Evolutionary conservation across 2,113 vertebrate species (phyloP).

Genomic region (Oxygymnocypris stewartii): DNA sequence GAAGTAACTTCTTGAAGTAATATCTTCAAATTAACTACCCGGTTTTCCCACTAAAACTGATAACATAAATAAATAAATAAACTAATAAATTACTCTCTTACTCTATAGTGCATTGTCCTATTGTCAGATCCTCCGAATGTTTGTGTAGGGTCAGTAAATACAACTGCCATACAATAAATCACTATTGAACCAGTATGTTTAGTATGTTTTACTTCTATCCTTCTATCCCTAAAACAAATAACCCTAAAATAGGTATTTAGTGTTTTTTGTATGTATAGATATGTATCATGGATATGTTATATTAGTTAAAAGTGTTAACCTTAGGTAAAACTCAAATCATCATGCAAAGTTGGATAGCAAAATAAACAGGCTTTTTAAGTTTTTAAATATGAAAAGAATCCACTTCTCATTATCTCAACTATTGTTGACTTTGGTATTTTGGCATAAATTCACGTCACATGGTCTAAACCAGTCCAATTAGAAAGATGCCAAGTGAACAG

Average conservation of each 20-base stretch:
- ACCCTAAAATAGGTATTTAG: too few relatives aligned
- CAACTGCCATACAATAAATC: neutral
- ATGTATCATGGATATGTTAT: too few relatives aligned
- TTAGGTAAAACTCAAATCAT: neutral
- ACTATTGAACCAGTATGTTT: neutral
- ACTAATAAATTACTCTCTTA: neutral
- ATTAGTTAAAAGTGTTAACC: neutral
- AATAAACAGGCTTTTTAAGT: neutral
- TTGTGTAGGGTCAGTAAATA: neutral
- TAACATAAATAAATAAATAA: neutral
- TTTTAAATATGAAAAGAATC: neutral
- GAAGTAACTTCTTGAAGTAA: neutral
- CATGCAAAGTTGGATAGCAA: neutral
- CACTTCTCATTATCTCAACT: neutral
- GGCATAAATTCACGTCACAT: neutral
- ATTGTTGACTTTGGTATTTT: neutral
- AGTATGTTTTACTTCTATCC: too few relatives aligned
- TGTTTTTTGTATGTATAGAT: too few relatives aligned
- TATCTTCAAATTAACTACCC: neutral
- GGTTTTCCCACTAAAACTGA: neutral
- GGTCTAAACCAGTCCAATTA: neutral
- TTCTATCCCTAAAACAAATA: too few relatives aligned
- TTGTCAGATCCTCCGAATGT: neutral
- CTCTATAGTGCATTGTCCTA: neutral
- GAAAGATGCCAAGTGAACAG: neutral